Conservation (phyloP, 35 echinoderm and acorn worm species). For the Hemicentrotus pulcherrimus region DNA sequence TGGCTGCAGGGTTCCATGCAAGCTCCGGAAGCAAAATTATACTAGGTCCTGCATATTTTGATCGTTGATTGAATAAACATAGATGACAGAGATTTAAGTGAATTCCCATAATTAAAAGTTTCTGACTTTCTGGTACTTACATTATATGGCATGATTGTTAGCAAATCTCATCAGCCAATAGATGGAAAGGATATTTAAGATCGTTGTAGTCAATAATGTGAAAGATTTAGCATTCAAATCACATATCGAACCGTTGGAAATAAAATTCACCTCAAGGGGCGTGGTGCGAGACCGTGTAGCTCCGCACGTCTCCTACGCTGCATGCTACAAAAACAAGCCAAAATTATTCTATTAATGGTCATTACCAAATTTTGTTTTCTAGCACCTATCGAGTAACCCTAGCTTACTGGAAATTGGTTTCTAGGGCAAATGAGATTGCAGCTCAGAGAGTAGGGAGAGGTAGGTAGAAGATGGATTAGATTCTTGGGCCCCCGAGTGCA, state of each 20-base stretch:
- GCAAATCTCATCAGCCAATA: neutral
- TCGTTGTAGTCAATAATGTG: neutral
- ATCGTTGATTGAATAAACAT: neutral
- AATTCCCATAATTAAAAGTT: neutral
- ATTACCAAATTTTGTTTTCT: neutral
- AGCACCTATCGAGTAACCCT: neutral
- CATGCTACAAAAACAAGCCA: neutral
- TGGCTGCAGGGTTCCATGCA: neutral
- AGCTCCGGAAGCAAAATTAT: neutral
- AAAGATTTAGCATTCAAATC: neutral
- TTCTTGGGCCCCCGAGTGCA: neutral
- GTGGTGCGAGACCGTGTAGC: neutral
- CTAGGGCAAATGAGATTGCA: conserved; percentile 23
- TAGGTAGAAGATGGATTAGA: neutral
- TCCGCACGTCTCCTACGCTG: neutral
- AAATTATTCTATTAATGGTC: conserved; percentile 38
- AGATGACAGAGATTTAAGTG: neutral
- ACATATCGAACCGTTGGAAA: neutral
- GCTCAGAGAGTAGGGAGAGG: conserved; percentile 14
- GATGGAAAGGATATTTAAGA: neutral
- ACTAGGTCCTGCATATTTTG: neutral
- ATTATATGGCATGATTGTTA: neutral
- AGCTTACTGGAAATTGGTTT: conserved; percentile 3
- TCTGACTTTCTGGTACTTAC: neutral
- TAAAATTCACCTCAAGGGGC: neutral